Conservation (phyloP, 2,797 vertebrate genomes). For the Cheirogaleus major region DNA sequence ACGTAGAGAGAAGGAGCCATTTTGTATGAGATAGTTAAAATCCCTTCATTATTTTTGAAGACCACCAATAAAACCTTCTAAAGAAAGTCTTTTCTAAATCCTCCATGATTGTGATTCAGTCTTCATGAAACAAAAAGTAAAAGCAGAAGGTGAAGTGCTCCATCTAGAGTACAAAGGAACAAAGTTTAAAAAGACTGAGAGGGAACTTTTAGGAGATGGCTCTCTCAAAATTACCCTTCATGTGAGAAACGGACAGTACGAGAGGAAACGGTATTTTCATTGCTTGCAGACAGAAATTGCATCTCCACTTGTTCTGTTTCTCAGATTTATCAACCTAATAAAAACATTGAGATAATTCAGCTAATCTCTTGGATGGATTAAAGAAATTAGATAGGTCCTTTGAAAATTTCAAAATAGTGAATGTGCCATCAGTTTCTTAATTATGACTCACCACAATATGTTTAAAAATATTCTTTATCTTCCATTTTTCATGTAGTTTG, state of each 20-base stretch:
- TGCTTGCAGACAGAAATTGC: not conserved
- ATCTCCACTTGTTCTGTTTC: not conserved
- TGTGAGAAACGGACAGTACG: not conserved
- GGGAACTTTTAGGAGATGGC: not conserved
- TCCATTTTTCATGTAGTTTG: not conserved
- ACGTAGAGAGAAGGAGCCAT: not conserved
- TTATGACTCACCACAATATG: not conserved
- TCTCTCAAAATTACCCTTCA: not conserved
- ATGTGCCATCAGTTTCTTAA: not conserved
- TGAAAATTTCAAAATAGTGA: slow-evolving; percentile 6
- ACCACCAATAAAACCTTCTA: not conserved
- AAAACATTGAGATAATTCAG: not conserved
- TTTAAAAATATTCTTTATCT: not conserved
- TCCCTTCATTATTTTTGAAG: slow-evolving; percentile 34
- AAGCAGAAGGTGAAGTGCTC: slow-evolving; percentile 49
- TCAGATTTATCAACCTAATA: not conserved
- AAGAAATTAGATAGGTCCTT: not conserved
- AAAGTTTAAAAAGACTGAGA: not conserved
- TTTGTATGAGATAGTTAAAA: not conserved
- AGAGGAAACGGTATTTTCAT: not conserved
- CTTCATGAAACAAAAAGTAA: slow-evolving; percentile 28
- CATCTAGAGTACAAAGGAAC: slow-evolving; percentile 62
- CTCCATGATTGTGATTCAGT: not conserved
- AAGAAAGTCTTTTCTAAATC: not conserved
- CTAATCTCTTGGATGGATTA: not conserved